A percentile compares a stretch with the other conserved stretches of the same genome.
These are phyloP conservation scores for Oxystoma pomonae DNA, from an alignment of 2,888 invertebrate species.

Conservation along the genomic window DNA sequence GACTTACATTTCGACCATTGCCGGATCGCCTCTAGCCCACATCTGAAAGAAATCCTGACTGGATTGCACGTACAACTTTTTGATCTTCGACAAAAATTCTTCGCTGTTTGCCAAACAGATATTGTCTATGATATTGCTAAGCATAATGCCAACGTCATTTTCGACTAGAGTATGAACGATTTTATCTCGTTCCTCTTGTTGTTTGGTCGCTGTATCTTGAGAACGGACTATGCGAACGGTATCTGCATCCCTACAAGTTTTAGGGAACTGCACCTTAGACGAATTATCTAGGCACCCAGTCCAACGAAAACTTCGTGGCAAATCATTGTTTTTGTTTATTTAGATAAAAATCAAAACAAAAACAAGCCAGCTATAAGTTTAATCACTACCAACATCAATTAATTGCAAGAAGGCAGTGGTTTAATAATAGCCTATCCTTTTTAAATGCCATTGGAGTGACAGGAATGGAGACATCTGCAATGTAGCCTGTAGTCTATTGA, in stretches of 20 bases:
- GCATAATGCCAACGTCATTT: not conserved
- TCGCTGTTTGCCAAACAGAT: not conserved
- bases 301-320: too few species aligned
- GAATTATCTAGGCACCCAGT: too few species aligned
- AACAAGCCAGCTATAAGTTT: too few species aligned
- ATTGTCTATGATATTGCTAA: not conserved
- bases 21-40: not conserved
- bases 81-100: not conserved
- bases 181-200: not conserved
- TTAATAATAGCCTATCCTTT: too few species aligned
- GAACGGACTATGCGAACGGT: constrained; percentile 11
- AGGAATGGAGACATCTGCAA: too few species aligned
- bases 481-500: too few species aligned
- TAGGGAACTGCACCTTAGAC: too few species aligned
- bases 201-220: not conserved
- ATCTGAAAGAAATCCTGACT: not conserved
- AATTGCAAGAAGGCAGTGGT: too few species aligned
- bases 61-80: not conserved
- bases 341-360: too few species aligned
- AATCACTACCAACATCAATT: too few species aligned
- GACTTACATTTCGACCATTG: not conserved
- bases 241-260: constrained; percentile 6
- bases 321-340: too few species aligned
- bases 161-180: not conserved
- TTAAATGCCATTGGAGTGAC: too few species aligned